Percentiles rank a stretch among this genome's conserved stretches.
These are phyloP conservation scores for Parnassius orleans DNA, from an alignment of 2,888 invertebrate species.

Conservation along the genomic window DNA sequence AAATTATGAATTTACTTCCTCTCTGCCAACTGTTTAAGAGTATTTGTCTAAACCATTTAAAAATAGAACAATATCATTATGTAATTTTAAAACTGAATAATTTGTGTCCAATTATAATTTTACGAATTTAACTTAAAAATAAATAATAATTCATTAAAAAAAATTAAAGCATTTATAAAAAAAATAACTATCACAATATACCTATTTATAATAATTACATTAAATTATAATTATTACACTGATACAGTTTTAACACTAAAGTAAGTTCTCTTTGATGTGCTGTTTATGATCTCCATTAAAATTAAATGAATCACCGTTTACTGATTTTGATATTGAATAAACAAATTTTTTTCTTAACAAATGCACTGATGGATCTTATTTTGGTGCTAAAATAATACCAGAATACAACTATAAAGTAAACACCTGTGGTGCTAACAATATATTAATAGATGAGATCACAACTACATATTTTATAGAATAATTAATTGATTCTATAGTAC, in stretches of 20 bases:
- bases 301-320: too few relatives aligned
- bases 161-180: slow-evolving; percentile 10
- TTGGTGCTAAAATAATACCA: slow-evolving; percentile 2
- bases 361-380: not conserved
- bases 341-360: too few relatives aligned
- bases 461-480: slow-evolving; percentile 8
- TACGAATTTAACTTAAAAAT: too few relatives aligned
- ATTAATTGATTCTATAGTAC: slow-evolving; percentile 35
- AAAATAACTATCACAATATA: not conserved
- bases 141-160: too few relatives aligned
- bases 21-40: too few relatives aligned
- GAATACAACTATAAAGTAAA: slow-evolving; percentile 8
- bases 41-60: not conserved
- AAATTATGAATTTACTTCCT: too few relatives aligned
- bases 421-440: slow-evolving; percentile 29
- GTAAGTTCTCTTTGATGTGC: not conserved
- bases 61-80: not conserved
- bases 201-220: not conserved
- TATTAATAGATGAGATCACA: slow-evolving; percentile 4
- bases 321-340: too few relatives aligned
- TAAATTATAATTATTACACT: not conserved
- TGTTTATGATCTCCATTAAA: not conserved
- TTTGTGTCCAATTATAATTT: too few relatives aligned
- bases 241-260: not conserved
- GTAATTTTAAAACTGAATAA: too few relatives aligned